These are phyloP conservation scores for Aphyosemion australe DNA, from an alignment of 2,113 vertebrate genomes.

Conservation along the genomic window DNA sequence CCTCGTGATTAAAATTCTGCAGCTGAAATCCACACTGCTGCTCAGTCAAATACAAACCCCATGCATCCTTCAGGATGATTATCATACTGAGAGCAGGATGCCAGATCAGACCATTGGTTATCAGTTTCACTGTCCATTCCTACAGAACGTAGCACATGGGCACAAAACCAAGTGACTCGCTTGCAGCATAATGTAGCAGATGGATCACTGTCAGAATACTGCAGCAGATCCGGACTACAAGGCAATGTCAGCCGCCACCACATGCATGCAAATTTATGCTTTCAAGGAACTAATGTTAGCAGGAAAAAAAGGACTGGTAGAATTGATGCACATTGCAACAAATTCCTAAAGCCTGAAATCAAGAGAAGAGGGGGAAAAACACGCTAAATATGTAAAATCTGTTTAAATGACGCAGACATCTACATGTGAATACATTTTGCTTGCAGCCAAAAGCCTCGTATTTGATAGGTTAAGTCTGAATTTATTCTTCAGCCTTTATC, in stretches of 20 bases:
- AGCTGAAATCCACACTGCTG: constrained; percentile 15
- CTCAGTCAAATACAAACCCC: constrained; percentile 6
- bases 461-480: background rate
- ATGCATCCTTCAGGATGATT: background rate
- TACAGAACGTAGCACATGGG: background rate
- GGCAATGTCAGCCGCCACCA: background rate
- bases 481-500: constrained; percentile 14
- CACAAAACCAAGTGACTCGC: constrained; percentile 16
- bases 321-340: background rate
- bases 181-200: constrained; percentile 33
- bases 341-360: background rate
- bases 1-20: constrained; percentile 26
- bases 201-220: background rate
- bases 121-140: background rate
- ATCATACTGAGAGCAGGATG: constrained; percentile 2
- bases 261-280: background rate
- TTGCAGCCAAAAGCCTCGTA: background rate
- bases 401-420: constrained; percentile 8
- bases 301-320: background rate
- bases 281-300: background rate
- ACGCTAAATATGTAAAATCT: background rate
- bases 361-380: background rate
- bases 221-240: background rate
- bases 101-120: background rate
- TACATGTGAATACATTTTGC: constrained; percentile 12